Evolutionary conservation across 2,113 vertebrate species (phyloP).

Genomic region (Cebidichthys violaceus): DNA sequence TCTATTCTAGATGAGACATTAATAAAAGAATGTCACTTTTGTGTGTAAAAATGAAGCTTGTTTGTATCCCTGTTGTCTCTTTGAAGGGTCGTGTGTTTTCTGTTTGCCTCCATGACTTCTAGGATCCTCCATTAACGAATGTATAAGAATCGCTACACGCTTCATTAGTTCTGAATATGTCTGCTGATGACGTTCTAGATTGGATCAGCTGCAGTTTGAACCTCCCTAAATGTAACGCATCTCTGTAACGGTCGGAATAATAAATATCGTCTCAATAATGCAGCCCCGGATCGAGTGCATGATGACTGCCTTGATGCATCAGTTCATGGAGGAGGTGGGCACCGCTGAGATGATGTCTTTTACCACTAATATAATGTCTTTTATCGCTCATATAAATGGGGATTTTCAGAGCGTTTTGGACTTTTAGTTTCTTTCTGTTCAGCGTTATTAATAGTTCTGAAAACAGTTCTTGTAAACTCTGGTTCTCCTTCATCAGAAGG

Average conservation of each 20-base stretch:
- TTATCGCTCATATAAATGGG: not conserved
- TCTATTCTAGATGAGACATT: conserved; percentile 70
- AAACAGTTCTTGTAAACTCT: not conserved
- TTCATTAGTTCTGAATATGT: conserved; percentile 45
- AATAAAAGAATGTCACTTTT: conserved; percentile 67
- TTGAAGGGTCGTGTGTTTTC: conserved; percentile 20
- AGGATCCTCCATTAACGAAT: conserved; percentile 69
- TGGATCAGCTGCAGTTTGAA: conserved; percentile 41
- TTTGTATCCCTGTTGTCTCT: conserved; percentile 18
- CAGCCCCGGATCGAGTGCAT: conserved; percentile 21
- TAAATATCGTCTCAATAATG: conserved; percentile 53
- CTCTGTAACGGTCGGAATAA: conserved; percentile 58
- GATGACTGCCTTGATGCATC: conserved; percentile 25
- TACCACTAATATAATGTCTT: not conserved
- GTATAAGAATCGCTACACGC: conserved; percentile 56
- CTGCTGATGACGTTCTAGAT: conserved; percentile 37
- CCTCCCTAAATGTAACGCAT: conserved; percentile 54
- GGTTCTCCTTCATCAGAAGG: not conserved
- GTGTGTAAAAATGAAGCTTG: conserved; percentile 56
- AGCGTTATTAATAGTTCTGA: conserved; percentile 23
- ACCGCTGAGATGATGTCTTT: not conserved
- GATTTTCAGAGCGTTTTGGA: not conserved
- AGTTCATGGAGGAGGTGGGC: conserved; percentile 13
- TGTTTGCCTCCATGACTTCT: conserved; percentile 44
- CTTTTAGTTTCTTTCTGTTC: not conserved